phyloP scores from a whole-genome alignment of 2,113 vertebrate species.

The Mustelus asterias region DNA sequence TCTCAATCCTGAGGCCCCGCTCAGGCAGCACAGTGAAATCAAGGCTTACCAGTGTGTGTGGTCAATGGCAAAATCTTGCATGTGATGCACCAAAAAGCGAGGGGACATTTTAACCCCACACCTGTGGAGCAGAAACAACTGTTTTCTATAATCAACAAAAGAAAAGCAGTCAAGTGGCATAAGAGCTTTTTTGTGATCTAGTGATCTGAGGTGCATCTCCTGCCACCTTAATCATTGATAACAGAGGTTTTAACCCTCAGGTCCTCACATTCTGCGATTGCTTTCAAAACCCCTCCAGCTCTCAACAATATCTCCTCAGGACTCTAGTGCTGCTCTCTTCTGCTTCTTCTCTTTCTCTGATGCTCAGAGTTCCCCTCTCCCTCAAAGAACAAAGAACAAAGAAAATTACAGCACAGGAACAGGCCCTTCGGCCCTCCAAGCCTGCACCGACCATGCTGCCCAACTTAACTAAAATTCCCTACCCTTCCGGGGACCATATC shows the following conservation, averaged over 20 bases:
- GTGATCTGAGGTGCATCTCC: too few relatives aligned
- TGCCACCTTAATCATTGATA: background rate
- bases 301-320: background rate
- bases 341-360: background rate
- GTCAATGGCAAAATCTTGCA: background rate
- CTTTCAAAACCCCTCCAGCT: background rate
- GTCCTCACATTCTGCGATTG: background rate
- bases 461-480: too few relatives aligned
- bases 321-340: background rate
- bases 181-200: background rate
- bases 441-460: too few relatives aligned
- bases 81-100: background rate
- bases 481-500: too few relatives aligned
- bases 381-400: background rate
- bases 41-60: background rate
- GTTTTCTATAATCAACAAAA: background rate
- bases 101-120: background rate
- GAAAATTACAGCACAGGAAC: too few relatives aligned
- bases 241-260: background rate
- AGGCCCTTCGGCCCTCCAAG: too few relatives aligned
- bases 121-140: background rate
- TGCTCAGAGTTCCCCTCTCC: background rate
- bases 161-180: background rate
- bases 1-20: background rate
- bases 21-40: background rate